Percentiles rank a stretch among this genome's conserved stretches.
Evolutionary conservation across 2,797 vertebrate genomes (phyloP).

Genomic region (Sternotherus odoratus): DNA sequence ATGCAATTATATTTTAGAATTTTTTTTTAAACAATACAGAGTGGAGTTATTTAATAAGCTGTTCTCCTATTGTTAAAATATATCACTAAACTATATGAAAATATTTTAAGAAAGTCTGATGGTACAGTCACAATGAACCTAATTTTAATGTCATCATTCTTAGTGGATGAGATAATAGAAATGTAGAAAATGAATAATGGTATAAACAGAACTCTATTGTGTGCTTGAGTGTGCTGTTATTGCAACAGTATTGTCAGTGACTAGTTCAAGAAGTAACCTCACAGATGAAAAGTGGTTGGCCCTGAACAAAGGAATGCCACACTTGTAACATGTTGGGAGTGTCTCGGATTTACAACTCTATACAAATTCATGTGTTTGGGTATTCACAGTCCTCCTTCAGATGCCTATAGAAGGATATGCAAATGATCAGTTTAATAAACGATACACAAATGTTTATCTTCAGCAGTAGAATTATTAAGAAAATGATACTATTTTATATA

Average conservation of each 20-base stretch:
- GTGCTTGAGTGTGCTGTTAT: not conserved
- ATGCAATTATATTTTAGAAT: too few relatives aligned
- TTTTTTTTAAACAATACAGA: not conserved
- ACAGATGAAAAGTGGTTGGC: conserved; percentile 26
- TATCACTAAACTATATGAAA: not conserved
- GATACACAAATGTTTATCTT: not conserved
- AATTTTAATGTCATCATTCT: not conserved
- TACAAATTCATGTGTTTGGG: conserved; percentile 15
- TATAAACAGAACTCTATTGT: conserved; percentile 4
- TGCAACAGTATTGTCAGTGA: not conserved
- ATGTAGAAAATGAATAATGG: conserved; percentile 18
- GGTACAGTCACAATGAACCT: not conserved
- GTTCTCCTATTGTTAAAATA: not conserved
- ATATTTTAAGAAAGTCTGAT: not conserved
- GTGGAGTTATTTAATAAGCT: not conserved
- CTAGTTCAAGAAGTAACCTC: conserved; percentile 42
- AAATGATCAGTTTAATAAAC: not conserved
- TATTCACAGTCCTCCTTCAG: conserved; percentile 1
- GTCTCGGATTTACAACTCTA: not conserved
- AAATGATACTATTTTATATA: not conserved
- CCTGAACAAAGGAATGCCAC: not conserved
- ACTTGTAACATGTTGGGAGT: not conserved
- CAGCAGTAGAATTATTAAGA: not conserved
- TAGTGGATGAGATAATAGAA: not conserved
- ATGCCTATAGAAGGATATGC: not conserved